Evolutionary conservation across 2,888 invertebrate species (phyloP).

Genomic region (Campoplex capitator): DNA sequence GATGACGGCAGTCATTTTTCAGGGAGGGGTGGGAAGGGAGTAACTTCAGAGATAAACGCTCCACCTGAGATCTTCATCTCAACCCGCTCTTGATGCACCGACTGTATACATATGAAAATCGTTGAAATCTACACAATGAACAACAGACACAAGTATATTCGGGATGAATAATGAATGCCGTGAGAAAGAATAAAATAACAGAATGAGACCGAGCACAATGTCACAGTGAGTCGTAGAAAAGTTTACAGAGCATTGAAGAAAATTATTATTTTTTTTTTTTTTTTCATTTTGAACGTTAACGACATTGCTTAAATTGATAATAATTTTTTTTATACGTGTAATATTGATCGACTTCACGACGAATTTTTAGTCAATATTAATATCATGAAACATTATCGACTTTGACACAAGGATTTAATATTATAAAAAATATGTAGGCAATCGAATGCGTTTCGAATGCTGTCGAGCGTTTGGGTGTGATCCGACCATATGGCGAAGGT

Average conservation of each 20-base stretch:
- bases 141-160: slow-evolving; percentile 19
- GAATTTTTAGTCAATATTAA: not conserved
- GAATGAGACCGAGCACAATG: slow-evolving; percentile 26
- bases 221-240: slow-evolving; percentile 25
- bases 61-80: slow-evolving; percentile 69
- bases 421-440: not conserved
- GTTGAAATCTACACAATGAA: slow-evolving; percentile 48
- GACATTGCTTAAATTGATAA: not conserved
- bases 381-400: not conserved
- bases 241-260: not conserved
- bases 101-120: slow-evolving; percentile 42
- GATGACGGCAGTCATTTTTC: slow-evolving; percentile 70
- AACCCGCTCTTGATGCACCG: slow-evolving; percentile 54
- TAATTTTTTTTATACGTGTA: not conserved
- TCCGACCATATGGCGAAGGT: not conserved
- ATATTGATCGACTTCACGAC: not conserved
- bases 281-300: not conserved
- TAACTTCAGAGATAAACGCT: slow-evolving; percentile 49
- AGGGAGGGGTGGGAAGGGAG: slow-evolving; percentile 43
- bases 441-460: not conserved
- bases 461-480: not conserved
- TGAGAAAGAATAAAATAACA: slow-evolving; percentile 13
- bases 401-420: not conserved
- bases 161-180: slow-evolving; percentile 48
- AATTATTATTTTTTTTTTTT: slow-evolving; percentile 6